These are phyloP conservation scores for Amblyornis subalaris DNA, from an alignment of 2,113 vertebrate genomes.

Conservation along the genomic window DNA sequence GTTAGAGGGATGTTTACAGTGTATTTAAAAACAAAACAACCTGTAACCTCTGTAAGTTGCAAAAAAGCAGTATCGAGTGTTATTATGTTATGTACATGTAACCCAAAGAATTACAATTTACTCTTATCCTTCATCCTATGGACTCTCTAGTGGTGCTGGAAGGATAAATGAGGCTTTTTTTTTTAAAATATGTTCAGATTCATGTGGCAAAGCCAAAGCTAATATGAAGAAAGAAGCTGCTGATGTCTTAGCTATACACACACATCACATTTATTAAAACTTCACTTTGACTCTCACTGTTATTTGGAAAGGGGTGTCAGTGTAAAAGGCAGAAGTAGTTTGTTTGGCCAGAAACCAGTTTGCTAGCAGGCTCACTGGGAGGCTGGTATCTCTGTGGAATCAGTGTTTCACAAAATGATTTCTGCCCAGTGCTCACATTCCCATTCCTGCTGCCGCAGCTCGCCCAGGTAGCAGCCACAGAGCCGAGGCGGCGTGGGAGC, in stretches of 20 bases:
- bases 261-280: background rate
- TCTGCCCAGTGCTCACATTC: background rate
- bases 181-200: background rate
- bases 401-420: background rate
- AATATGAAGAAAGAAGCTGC: background rate
- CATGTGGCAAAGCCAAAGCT: background rate
- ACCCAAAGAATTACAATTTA: background rate
- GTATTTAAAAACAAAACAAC: background rate
- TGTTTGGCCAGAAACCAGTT: background rate
- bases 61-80: background rate
- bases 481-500: rapidly evolving
- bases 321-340: background rate
- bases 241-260: background rate
- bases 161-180: background rate
- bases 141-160: background rate
- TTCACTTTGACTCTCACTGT: rapidly evolving
- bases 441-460: background rate
- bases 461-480: background rate
- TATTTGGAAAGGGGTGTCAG: background rate
- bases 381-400: background rate
- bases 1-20: background rate
- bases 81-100: background rate
- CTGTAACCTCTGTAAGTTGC: background rate
- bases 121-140: background rate
- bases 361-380: background rate